Base-by-base conservation (phyloP, 1,140 invertebrate species). In the Bactericera cockerelli region DNA sequence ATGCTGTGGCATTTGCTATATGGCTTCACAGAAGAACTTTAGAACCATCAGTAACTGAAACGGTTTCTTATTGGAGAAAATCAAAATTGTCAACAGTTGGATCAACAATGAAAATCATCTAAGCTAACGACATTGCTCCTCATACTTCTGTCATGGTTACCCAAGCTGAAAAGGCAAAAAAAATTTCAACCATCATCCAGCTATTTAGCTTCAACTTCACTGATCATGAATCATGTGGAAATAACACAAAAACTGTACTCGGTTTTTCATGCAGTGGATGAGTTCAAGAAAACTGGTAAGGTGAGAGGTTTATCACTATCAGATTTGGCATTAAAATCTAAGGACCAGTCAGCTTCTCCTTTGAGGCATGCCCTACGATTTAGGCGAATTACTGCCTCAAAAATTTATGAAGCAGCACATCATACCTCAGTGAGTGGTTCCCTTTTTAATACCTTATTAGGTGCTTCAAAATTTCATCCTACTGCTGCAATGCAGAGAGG, bases 11-110 rank as follows among this genome's bases (percentile, higher is more conserved):
- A n/a, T 70, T 72, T 53, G 26, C 62, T 55, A 70, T 70, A 68
- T 71, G 70, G 70, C 55, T 71, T 13, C 69, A 74, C 66, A 62
- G 69, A 1, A 33, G 69, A 11, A 72, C 67, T 62, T 70, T 71
- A 61, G 69, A 72, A 36, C 70, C 69, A 13, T 66, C 71, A 6
- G 67, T 65, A 14, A 73, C 69, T 6, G 53, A 61, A 2, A 62
- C 66, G 0, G 59, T 70, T 26, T 73, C 70, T 25, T 74, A 73
- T 33, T 72, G 63, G 63, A 64, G 64, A 62, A 64, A 64, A 28
- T 59, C 63, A 11, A 19, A 13, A 49, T 38, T 64, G 1, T 39
- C 60, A 21, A 19, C 16, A 59, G 24, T 64, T 14, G 58, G 63
- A 1, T 16, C 10, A 16, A 3, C 14, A 3, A 24, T 24, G 22